Conservation (phyloP, 2,113 vertebrate species). For the Lanius collurio region DNA sequence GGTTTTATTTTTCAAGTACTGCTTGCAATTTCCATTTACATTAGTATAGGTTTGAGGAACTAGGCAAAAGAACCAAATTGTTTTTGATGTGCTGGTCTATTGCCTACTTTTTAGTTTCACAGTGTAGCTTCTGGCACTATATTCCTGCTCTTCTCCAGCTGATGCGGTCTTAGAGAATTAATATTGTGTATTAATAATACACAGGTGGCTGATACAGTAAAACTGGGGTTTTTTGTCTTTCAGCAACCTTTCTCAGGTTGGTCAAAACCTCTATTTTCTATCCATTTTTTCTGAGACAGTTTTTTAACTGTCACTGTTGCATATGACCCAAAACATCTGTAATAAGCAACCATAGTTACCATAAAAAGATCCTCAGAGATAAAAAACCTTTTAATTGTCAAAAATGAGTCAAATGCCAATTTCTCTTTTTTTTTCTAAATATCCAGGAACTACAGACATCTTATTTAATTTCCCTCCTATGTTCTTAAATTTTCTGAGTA, state of each 20-base stretch:
- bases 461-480: neutral
- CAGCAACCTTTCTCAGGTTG: neutral
- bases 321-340: neutral
- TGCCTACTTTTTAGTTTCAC: neutral
- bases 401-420: neutral
- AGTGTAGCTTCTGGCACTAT: neutral
- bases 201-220: neutral
- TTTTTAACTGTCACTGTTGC: neutral
- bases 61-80: neutral
- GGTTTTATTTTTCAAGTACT: neutral
- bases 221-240: neutral
- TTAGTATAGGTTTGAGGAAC: neutral
- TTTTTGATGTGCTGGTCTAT: neutral
- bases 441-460: neutral
- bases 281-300: neutral
- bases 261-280: neutral
- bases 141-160: neutral
- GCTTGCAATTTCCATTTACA: neutral
- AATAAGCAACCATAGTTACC: neutral
- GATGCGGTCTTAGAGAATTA: neutral
- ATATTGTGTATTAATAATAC: no score
- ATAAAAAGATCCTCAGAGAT: neutral
- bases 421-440: neutral
- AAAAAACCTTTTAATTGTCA: neutral
- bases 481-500: neutral